Base-by-base conservation (phyloP, 2,113 vertebrate genomes). In the Sciurus niger region DNA sequence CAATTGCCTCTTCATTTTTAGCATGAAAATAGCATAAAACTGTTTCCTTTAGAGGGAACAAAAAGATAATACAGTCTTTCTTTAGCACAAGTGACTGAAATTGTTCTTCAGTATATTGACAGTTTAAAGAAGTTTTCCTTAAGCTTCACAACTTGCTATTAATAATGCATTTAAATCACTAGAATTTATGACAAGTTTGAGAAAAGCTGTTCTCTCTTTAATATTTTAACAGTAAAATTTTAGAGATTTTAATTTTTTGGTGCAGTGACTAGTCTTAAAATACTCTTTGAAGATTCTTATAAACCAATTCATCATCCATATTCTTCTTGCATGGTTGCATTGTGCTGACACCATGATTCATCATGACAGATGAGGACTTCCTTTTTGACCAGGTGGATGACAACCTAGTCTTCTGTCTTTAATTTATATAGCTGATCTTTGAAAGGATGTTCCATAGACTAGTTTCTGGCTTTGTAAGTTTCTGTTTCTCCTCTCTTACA, bases 101-200 rank as follows among this genome's bases (percentile, higher is more conserved):
- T 67, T 74, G 13, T 65, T 77, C 67, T 87, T 95, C 25, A 74
- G 68, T n/a, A 76, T 68, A 78, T 2, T 78, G 46, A 72, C 14
- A 40, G 30, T 65, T 82, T 60, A 58, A 53, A 51, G 60, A 74
- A 60, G 4, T 84, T 92, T 63, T 43, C 37, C 68, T 76, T 83
- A 90, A 93, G 77, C 13, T 67, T 93, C 34, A 87, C 0, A 18
- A 58, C 17, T 90, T 90, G 37, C 30, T 48, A 65, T 55, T 83
- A 73, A 84, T 73, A 87, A 94, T 78, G 4, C 18, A 87, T 65
- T 93, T 58, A 70, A 70, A 72, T 96, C 90, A 73, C 37, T 73
- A 95, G 6, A 86, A 86, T 51, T 72, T 83, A 82, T n/a, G 46
- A 67, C 53, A 87, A 83, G 32, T 78, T 74, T 72, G 18, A 67